phyloP scores from a whole-genome alignment of 2,888 invertebrate species.

The Dicyrtomina minuta region DNA sequence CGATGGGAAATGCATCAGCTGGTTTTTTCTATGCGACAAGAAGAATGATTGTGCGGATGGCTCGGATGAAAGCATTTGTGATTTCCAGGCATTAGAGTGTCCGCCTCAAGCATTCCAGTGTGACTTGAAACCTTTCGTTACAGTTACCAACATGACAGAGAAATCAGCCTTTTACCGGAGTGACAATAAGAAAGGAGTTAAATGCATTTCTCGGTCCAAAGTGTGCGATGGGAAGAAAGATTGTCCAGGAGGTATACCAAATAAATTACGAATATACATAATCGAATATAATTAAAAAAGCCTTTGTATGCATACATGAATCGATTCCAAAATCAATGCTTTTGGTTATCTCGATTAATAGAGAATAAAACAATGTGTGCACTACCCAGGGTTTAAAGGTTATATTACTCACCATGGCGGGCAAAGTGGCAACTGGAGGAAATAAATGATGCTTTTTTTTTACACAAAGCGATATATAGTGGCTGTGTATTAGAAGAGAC shows the following conservation, averaged over 20 bases:
- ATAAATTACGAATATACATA: too few species aligned
- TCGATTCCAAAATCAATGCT: too few species aligned
- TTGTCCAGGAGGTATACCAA: constrained; percentile 57
- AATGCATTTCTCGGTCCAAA: constrained; percentile 74
- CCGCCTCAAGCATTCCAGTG: constrained; percentile 58
- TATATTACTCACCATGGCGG: too few species aligned
- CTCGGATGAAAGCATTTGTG: constrained; percentile 77
- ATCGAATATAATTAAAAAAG: too few species aligned
- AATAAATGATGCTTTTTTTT: too few species aligned
- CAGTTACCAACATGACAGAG: constrained; percentile 8
- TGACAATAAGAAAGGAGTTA: constrained; percentile 13
- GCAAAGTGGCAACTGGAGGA: too few species aligned
- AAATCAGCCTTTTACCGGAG: background rate
- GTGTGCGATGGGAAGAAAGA: constrained; percentile 74
- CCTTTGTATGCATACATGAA: too few species aligned
- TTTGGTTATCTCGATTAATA: too few species aligned
- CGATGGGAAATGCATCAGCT: constrained; percentile 82
- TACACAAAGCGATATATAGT: too few species aligned
- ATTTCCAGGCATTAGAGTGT: constrained; percentile 62
- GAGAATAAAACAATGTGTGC: too few species aligned
- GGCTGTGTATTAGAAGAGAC: too few species aligned
- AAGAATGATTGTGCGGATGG: constrained; percentile 78
- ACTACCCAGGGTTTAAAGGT: too few species aligned
- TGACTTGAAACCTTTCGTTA: constrained; percentile 9
- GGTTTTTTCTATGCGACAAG: constrained; percentile 90